These are phyloP conservation scores for Hirundichthys speculiger DNA, from an alignment of 2,113 vertebrate species.

Conservation along the genomic window DNA sequence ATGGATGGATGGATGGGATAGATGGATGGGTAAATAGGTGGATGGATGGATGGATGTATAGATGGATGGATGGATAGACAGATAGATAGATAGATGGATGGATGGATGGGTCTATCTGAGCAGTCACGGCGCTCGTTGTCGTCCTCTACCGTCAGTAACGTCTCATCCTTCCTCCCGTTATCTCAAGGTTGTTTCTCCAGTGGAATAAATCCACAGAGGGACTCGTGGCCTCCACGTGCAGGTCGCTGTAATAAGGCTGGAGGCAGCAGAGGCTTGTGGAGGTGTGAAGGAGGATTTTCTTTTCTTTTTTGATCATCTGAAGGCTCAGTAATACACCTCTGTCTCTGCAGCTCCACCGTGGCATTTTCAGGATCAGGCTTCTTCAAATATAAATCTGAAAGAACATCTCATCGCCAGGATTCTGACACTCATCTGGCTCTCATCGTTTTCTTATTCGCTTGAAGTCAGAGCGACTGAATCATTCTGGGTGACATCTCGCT, in stretches of 20 bases:
- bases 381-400: constrained; percentile 21
- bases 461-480: too few relatives aligned
- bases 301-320: constrained; percentile 9
- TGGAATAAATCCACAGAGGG: constrained; percentile 2
- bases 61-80: too few relatives aligned
- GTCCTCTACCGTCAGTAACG: constrained; percentile 8
- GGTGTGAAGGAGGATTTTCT: neutral
- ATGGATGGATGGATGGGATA: too few relatives aligned
- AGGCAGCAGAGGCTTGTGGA: neutral
- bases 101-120: constrained; percentile 14
- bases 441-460: too few relatives aligned
- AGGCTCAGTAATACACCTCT: constrained; percentile 4
- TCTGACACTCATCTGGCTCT: too few relatives aligned
- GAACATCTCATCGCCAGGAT: constrained; percentile 2
- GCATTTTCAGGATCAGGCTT: constrained; percentile 18
- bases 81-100: neutral
- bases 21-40: too few relatives aligned
- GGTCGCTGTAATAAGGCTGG: constrained; percentile 14
- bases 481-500: too few relatives aligned
- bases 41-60: too few relatives aligned
- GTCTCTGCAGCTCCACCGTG: neutral
- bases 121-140: neutral
- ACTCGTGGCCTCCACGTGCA: neutral
- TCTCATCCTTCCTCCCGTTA: neutral
- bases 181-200: constrained; percentile 4